These are phyloP conservation scores for Chunga burmeisteri DNA, from an alignment of 2,113 vertebrate genomes.

Conservation along the genomic window DNA sequence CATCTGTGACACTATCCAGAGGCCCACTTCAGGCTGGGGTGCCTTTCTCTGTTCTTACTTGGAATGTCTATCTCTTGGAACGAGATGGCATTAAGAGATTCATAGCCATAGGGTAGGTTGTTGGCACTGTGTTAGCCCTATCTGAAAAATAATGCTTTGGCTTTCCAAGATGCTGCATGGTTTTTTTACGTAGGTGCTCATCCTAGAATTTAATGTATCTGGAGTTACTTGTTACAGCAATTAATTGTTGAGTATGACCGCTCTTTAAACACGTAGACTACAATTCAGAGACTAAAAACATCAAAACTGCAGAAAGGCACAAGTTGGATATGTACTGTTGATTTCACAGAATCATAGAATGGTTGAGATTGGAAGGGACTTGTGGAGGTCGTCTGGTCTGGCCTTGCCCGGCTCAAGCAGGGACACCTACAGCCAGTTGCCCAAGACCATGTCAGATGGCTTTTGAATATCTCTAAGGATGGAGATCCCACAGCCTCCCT, in stretches of 20 bases:
- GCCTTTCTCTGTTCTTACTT: neutral
- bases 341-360: neutral
- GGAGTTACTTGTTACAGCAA: neutral
- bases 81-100: neutral
- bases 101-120: accelerated
- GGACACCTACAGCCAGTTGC: neutral
- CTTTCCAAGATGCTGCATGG: neutral
- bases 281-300: neutral
- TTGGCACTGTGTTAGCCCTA: neutral
- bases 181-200: neutral
- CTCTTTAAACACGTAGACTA: neutral
- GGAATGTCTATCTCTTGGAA: neutral
- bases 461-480: neutral
- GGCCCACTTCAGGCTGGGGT: accelerated
- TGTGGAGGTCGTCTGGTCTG: neutral
- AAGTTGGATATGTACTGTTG: neutral
- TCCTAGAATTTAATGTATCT: neutral
- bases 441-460: neutral
- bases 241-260: neutral
- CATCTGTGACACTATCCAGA: neutral
- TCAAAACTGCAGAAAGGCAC: neutral
- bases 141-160: neutral
- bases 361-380: neutral
- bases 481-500: neutral
- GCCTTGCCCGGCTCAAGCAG: neutral